phyloP scores from a whole-genome alignment of 2,113 vertebrate species.

The Boulengeromyrus knoepffleri region DNA sequence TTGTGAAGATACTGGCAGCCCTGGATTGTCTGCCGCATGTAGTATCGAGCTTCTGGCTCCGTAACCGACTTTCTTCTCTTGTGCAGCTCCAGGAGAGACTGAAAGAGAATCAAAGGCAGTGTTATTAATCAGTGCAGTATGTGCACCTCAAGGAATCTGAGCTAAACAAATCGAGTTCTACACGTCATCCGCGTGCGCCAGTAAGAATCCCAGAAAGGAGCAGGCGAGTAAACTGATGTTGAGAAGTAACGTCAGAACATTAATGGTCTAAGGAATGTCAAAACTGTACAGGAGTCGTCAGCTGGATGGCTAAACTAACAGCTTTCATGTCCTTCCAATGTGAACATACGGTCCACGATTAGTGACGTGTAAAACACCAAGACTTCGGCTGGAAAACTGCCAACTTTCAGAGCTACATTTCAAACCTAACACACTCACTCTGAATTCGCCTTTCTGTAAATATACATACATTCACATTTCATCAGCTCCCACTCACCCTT shows the following conservation, averaged over 20 bases:
- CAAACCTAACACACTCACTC: not conserved
- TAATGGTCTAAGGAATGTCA: not conserved
- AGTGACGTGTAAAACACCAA: not conserved
- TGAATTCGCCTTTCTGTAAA: not conserved
- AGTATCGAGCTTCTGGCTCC: conserved; percentile 88
- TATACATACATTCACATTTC: not conserved
- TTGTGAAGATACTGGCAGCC: conserved; percentile 88
- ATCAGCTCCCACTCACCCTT: conserved; percentile 62
- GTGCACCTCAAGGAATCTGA: not conserved
- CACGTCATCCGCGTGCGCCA: not conserved
- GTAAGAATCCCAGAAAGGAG: not conserved
- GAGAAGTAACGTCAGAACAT: not conserved
- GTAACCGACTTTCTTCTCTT: conserved; percentile 89
- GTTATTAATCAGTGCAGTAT: not conserved
- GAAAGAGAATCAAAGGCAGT: not conserved
- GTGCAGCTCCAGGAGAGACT: conserved; percentile 93
- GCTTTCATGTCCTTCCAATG: not conserved
- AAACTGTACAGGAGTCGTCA: not conserved
- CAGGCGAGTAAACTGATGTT: not conserved
- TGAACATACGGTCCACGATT: not conserved
- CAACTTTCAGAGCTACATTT: not conserved
- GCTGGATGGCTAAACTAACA: not conserved
- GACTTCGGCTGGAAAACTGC: not conserved
- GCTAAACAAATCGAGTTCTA: not conserved
- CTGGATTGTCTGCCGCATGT: conserved; percentile 80